Evolutionary conservation across 2,113 vertebrate genomes (phyloP).

Genomic region (Thalassarche chlororhynchos): DNA sequence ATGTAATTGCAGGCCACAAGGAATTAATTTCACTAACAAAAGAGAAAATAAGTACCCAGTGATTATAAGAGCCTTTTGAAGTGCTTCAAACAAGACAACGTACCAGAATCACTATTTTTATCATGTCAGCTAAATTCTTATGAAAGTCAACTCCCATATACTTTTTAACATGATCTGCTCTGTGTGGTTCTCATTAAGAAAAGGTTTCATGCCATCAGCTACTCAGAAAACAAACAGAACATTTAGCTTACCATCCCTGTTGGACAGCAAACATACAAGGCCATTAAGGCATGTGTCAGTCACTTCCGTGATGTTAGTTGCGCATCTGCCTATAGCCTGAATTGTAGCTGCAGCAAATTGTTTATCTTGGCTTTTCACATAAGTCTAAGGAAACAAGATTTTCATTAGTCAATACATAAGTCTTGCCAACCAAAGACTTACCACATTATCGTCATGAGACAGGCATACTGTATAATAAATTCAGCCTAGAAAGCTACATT

Average conservation of each 20-base stretch:
- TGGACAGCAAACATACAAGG: conserved; percentile 92
- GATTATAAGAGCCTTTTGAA: background rate
- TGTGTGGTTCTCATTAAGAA: background rate
- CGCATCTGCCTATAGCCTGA: conserved; percentile 95
- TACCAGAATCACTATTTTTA: background rate
- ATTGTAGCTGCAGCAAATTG: conserved; percentile 94
- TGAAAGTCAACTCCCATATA: background rate
- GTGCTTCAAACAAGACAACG: background rate
- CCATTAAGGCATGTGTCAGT: conserved; percentile 94
- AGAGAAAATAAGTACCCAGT: background rate
- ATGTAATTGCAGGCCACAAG: background rate
- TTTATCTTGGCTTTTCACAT: conserved; percentile 98
- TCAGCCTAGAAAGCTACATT: background rate
- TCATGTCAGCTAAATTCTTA: background rate
- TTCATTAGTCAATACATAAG: background rate
- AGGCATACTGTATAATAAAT: background rate
- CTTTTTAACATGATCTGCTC: background rate
- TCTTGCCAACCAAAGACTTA: background rate
- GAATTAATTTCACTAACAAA: background rate
- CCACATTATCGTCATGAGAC: background rate
- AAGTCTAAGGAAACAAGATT: conserved; percentile 83
- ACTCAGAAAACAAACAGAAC: background rate
- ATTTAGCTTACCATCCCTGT: conserved; percentile 88
- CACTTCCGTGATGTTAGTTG: conserved; percentile 93
- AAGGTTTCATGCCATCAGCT: background rate